A percentile compares a stretch with the other conserved stretches of the same genome.
Evolutionary conservation across 2,797 vertebrate genomes (phyloP).

Genomic region (Neosilurus hyrtlii): DNA sequence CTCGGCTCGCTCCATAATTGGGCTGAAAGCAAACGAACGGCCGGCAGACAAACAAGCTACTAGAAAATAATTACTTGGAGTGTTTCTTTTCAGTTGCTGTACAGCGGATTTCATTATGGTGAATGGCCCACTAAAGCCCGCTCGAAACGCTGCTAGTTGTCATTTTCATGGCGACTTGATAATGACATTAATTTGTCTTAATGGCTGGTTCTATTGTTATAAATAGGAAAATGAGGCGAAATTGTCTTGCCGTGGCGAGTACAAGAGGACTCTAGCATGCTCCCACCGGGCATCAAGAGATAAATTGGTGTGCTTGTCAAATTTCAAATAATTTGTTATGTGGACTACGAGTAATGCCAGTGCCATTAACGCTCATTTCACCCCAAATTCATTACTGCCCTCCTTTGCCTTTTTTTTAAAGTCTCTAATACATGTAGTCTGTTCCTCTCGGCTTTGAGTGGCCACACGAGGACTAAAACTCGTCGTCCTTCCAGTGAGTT

Average conservation of each 20-base stretch:
- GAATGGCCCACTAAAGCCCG: conserved; percentile 99
- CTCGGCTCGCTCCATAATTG: conserved; percentile 91
- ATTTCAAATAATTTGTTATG: conserved; percentile 99
- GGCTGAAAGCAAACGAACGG: conserved; percentile 99
- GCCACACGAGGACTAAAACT: conserved; percentile 85
- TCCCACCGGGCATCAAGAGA: conserved; percentile 93
- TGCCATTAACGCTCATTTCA: conserved; percentile 99
- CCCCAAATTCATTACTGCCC: conserved; percentile 99
- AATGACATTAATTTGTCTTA: conserved; percentile 99
- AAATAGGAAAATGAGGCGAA: conserved; percentile 99
- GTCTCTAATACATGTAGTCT: conserved; percentile 90
- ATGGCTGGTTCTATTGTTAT: conserved; percentile 99
- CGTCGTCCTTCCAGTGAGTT: conserved; percentile 61
- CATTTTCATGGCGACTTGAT: conserved; percentile 99
- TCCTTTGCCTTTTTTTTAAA: conserved; percentile 95
- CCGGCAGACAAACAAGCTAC: conserved; percentile 99
- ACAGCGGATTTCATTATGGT: conserved; percentile 99
- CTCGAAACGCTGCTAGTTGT: conserved; percentile 98
- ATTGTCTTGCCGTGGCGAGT: conserved; percentile 99
- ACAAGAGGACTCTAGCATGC: conserved; percentile 94
- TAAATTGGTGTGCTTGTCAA: conserved; percentile 99
- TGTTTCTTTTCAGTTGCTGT: conserved; percentile 99
- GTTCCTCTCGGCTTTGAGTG: conserved; percentile 94
- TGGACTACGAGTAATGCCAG: conserved; percentile 99
- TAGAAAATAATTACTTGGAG: conserved; percentile 99